A percentile compares a stretch with the other conserved stretches of the same genome.
These are phyloP conservation scores for Aromia moschata DNA, from an alignment of 2,888 invertebrate genomes.

Conservation along the genomic window DNA sequence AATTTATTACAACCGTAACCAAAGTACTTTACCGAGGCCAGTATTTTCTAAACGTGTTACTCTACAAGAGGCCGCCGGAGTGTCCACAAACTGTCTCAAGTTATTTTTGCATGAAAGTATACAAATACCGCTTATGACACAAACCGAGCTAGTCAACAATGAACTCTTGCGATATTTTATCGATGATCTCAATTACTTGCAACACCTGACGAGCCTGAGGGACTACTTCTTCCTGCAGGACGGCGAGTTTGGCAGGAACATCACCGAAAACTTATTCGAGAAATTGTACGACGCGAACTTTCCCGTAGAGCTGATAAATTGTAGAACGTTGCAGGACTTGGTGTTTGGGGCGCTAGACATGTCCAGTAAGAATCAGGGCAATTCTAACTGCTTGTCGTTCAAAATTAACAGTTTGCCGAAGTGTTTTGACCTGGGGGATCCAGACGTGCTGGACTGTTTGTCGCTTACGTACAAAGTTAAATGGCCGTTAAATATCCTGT, in stretches of 20 bases:
- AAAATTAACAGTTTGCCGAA: conserved; percentile 70
- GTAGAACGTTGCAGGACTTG: conserved; percentile 73
- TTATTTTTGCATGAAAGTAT: conserved; percentile 62
- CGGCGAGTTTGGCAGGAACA: conserved; percentile 79
- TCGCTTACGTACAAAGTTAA: conserved; percentile 75
- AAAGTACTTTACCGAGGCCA: conserved; percentile 8
- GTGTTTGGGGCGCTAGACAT: conserved; percentile 73
- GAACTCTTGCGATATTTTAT: conserved; percentile 76
- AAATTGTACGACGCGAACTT: conserved; percentile 72
- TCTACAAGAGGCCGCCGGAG: conserved; percentile 60
- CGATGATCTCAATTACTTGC: conserved; percentile 72
- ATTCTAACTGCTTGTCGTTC: conserved; percentile 72
- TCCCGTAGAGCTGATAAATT: conserved; percentile 75
- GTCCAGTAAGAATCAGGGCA: conserved; percentile 71
- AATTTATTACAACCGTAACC: conserved; percentile 25
- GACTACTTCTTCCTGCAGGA: conserved; percentile 83
- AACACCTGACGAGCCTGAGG: conserved; percentile 77
- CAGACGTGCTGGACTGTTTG: conserved; percentile 74
- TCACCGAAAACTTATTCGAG: conserved; percentile 75
- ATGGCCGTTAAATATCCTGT: conserved; percentile 83
- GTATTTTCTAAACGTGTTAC: conserved; percentile 52
- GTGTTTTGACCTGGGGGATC: conserved; percentile 71
- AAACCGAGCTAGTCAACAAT: conserved; percentile 75
- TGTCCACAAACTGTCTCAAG: conserved; percentile 53
- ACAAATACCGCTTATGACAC: conserved; percentile 73